phyloP scores from a whole-genome alignment of 2,888 invertebrate genomes.

The Phlogophora meticulosa region DNA sequence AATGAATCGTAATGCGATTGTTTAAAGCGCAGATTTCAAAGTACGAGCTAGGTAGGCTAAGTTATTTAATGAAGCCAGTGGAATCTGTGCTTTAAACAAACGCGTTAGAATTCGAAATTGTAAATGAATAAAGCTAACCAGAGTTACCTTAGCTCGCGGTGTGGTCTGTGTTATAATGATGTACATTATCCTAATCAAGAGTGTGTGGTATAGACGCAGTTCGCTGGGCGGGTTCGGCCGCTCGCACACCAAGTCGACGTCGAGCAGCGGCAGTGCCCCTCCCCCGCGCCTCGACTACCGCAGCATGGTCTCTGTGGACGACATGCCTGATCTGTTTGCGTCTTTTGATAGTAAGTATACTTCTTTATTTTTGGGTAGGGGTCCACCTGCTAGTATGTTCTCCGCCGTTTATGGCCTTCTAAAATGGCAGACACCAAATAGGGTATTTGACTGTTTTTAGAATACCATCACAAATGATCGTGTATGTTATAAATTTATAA shows the following conservation, averaged over 20 bases:
- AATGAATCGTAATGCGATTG: background rate
- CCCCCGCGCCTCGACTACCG: constrained; percentile 96
- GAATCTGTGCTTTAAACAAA: background rate
- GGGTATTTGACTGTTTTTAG: no score
- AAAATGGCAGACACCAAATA: no score
- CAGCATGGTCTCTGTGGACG: constrained; percentile 98
- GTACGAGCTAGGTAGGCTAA: constrained; percentile 28
- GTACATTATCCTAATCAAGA: constrained; percentile 3
- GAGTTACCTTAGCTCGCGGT: background rate
- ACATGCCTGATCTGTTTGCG: constrained; percentile 98
- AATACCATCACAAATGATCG: no score
- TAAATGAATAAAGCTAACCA: background rate
- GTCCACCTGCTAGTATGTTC: background rate
- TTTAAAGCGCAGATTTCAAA: constrained; percentile 7
- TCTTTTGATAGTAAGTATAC: constrained; percentile 97
- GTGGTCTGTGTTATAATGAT: background rate
- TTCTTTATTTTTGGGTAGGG: background rate
- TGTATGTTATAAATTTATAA: no score
- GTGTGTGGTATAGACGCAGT: constrained; percentile 92
- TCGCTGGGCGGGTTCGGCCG: constrained; percentile 97
- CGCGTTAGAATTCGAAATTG: background rate
- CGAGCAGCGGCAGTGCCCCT: constrained; percentile 90
- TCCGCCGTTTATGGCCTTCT: no score
- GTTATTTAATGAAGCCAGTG: background rate
- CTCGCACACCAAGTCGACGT: constrained; percentile 92